Conservation (phyloP, 2,797 vertebrate genomes). For the Yasuhikotakia modesta region DNA sequence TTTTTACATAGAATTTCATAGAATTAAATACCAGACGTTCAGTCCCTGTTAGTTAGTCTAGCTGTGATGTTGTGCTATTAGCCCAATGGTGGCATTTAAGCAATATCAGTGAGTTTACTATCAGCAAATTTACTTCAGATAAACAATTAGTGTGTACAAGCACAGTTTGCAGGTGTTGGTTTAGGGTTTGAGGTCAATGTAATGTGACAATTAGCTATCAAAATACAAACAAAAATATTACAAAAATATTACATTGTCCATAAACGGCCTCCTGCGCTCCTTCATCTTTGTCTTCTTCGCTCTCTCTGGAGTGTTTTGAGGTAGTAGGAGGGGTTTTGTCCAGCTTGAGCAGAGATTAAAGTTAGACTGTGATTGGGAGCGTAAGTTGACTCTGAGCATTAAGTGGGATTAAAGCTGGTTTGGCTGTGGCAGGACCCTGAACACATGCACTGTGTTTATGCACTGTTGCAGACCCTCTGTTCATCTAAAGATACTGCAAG, state of each 20-base stretch:
- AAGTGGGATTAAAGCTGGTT: slow-evolving; percentile 99
- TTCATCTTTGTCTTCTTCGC: slow-evolving; percentile 70
- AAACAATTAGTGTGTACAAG: too few species aligned
- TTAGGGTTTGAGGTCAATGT: background rate
- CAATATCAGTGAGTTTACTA: too few species aligned
- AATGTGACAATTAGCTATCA: too few species aligned
- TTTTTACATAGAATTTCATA: too few species aligned
- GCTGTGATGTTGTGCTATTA: too few species aligned
- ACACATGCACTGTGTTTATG: slow-evolving; percentile 94
- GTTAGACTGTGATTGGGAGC: slow-evolving; percentile 99
- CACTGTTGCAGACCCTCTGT: slow-evolving; percentile 90
- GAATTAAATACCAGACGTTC: background rate
- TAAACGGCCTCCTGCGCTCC: slow-evolving; percentile 18
- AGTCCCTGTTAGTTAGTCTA: too few species aligned
- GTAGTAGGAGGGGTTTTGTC: slow-evolving; percentile 69
- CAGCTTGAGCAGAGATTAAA: slow-evolving; percentile 98
- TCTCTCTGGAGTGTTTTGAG: slow-evolving; percentile 66
- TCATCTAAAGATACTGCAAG: slow-evolving; percentile 43
- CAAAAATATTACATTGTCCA: background rate
- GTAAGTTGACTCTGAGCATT: slow-evolving; percentile 99
- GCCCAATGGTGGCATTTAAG: too few species aligned
- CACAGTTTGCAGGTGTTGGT: too few species aligned
- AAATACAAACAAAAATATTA: background rate
- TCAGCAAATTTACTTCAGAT: too few species aligned
- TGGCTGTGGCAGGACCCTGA: slow-evolving; percentile 90